Evolutionary conservation across 2,113 vertebrate species (phyloP), one percentile per base, ranked within the genome.

Genomic region (Antechinus stuartii): DNA sequence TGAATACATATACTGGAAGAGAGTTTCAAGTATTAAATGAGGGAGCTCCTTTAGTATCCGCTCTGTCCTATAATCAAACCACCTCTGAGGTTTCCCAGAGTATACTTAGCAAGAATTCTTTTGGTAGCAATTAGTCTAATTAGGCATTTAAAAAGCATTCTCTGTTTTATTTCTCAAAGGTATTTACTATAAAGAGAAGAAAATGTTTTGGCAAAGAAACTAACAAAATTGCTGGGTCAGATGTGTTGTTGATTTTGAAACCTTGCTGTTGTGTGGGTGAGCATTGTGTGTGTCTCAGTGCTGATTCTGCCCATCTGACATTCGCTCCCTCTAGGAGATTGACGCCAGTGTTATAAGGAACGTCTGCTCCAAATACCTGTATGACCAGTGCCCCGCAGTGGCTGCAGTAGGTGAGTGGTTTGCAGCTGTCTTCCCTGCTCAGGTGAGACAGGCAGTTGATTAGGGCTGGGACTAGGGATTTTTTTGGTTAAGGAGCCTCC

Each of bases 301-400:
- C n/a, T 84, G 68, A 84, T n/a, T 84, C 68, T 84, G 68, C 68
- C n/a, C 35, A 22, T 84, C 6, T 89, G 90, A 8, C 35, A 35
- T 94, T 92, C 54, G n/a, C 52, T 52, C 96, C 22, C 3, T n/a
- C 52, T 92, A 99, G 99, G 99, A 99, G 0, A 99, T 99, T 96
- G 99, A 99, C 90, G 98, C 99, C 91, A 98, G 61, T 30, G 97
- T 98, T 92, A 95, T 99, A 23, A 99, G 99, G 90, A 99, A 99
- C 1, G 92, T 99, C 94, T 99, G 99, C 98, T 99, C 98, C 97
- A 99, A 99, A 98, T 99, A 99, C 90, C 98, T 99, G 92, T 99
- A 99, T 57, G 99, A 99, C 96, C 99, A 99, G 97, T 99, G 99
- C 97, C 99, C 99, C 0, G 99, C 99, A 49, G 93, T 99, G 93